Conservation (phyloP, 2,888 invertebrate species). For the Cotesia congregata region DNA sequence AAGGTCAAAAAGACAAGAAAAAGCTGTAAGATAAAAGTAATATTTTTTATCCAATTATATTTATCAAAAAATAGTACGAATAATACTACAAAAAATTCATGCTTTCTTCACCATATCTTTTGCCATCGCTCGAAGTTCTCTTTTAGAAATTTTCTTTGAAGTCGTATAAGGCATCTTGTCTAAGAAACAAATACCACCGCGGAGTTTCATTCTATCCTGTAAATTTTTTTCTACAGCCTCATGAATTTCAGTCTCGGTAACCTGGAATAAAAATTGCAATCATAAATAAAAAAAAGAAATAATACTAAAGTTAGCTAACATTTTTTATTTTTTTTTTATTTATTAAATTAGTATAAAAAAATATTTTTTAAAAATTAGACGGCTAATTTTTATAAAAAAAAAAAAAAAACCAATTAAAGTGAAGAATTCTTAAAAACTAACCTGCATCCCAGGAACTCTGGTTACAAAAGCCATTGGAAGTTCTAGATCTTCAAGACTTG, state of each 20-base stretch:
- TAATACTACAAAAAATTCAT: neutral
- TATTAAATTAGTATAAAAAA: too few species aligned
- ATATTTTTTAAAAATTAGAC: too few species aligned
- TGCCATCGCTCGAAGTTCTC: constrained; percentile 53
- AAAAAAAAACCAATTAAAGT: too few species aligned
- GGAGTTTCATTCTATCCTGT: constrained; percentile 54
- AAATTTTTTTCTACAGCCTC: constrained; percentile 52
- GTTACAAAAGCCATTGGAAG: constrained; percentile 62
- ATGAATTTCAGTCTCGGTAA: constrained; percentile 57
- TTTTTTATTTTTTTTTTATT: too few species aligned
- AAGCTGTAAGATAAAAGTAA: too few species aligned
- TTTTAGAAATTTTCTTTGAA: constrained; percentile 52
- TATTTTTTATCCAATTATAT: too few species aligned
- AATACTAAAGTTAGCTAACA: too few species aligned
- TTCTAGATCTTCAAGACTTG: constrained; percentile 56
- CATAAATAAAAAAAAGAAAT: neutral
- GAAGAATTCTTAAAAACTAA: constrained; percentile 42
- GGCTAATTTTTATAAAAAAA: too few species aligned
- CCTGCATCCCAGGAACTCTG: constrained; percentile 47
- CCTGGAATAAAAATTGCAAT: constrained; percentile 46
- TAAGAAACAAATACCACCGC: constrained; percentile 60
- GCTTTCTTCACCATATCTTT: constrained; percentile 22
- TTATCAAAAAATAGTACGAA: too few species aligned
- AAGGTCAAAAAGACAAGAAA: too few species aligned
- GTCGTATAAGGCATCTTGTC: constrained; percentile 57